These are phyloP conservation scores for Palythoa heliodiscus DNA, from an alignment of 92 coral and sea anemone genomes.

Conservation along the genomic window DNA sequence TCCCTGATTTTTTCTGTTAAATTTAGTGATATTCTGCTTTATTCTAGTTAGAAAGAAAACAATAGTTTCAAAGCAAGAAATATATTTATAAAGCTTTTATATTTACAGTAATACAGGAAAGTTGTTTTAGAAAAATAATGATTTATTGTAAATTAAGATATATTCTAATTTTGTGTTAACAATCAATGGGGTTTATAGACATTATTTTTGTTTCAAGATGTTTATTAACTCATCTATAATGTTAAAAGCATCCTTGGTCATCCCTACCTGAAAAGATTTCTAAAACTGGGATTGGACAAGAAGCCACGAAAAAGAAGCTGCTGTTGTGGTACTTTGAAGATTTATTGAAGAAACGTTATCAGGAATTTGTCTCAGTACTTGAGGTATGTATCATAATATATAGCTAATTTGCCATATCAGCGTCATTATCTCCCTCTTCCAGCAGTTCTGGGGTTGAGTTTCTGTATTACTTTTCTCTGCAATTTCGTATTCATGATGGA, in stretches of 20 bases:
- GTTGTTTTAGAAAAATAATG: background rate
- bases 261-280: constrained; percentile 47
- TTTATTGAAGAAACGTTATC: constrained; percentile 76
- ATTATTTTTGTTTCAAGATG: background rate
- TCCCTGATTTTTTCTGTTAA: no score
- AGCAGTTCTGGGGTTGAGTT: no score
- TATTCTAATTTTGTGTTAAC: no score
- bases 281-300: constrained; percentile 62
- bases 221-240: background rate
- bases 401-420: background rate
- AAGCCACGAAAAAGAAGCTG: constrained; percentile 68
- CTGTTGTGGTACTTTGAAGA: constrained; percentile 91
- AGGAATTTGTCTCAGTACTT: constrained; percentile 72
- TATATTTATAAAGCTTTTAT: no score
- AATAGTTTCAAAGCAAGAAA: no score
- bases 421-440: no score
- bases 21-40: no score
- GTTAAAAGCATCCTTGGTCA: constrained; percentile 68
- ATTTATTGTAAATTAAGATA: background rate
- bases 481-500: no score
- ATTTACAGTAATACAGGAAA: no score
- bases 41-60: no score
- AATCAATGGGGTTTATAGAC: background rate
- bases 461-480: no score
- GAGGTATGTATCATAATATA: constrained; percentile 56